Base-by-base conservation (phyloP, 2,797 vertebrate species). In the Gymnothorax javanicus region DNA sequence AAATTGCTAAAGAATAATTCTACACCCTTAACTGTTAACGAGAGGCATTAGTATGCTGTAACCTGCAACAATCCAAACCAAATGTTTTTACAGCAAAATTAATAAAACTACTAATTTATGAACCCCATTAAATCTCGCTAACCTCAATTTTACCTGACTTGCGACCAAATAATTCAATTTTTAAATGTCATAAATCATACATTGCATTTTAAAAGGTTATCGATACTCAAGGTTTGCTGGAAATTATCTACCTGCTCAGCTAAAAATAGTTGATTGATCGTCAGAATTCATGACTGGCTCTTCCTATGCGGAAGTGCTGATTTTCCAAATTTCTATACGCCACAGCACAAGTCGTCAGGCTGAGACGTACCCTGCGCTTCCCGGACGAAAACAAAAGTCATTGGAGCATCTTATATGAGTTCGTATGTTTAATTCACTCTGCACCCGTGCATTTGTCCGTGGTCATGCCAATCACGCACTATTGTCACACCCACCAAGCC, bases 401-500 rank as follows among this genome's bases (percentile, higher is more conserved):
- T 88, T 88, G 87, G 84, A 27, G 60, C 33, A 56, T 33, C 57
- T 23, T 23, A 75, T 23, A 27, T 23, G 27, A 43, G 33, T 33
- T 13, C 27, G 43, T 58, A 7, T 33, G 84, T 67, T 84, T 25
- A 7, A 23, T 43, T n/a, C 7, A 60, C 6, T 27, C 33, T 79
- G 20, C 50, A 75, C 83, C 20, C 52, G 57, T 71, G 2, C 43
- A 79, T 89, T 67, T 52, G 81, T 54, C 25, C 67, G 52, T 83
- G 59, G 17, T 11, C 43, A 5, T 79, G 88, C 33, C 88, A 87
- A 84, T 89, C 88, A 84, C 20, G 9, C 52, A 0, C 27, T n/a
- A 23, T 82, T 33, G 60, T 64, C 89, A 86, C 91, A 86, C 91
- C 91, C 90, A 90, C 90, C 85, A 87, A 90, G 77, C 77, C 86